Percentiles rank a stretch among this genome's conserved stretches.
phyloP scores from a whole-genome alignment of 2,113 vertebrate genomes.

The Pygoscelis antarcticus region DNA sequence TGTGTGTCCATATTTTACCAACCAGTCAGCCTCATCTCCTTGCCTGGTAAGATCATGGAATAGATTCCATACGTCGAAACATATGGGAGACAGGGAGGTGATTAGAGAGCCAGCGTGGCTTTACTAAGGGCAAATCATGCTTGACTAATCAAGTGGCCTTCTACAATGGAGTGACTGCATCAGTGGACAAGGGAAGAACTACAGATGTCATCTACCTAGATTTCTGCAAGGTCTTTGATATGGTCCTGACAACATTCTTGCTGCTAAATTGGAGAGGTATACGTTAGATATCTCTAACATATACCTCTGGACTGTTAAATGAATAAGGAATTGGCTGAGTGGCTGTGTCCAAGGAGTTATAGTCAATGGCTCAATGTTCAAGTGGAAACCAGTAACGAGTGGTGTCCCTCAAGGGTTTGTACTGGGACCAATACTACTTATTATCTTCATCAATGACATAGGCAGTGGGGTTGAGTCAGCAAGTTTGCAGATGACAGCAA shows the following conservation, averaged over 20 bases:
- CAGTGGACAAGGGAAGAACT: background rate
- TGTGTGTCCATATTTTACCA: background rate
- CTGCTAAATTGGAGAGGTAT: background rate
- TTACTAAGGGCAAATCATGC: background rate
- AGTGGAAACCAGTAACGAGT: background rate
- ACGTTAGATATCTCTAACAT: background rate
- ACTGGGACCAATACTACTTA: background rate
- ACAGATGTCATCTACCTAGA: background rate
- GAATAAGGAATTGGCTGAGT: background rate
- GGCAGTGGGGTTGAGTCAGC: background rate
- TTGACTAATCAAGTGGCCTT: background rate
- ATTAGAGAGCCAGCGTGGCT: background rate
- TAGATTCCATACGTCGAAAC: background rate
- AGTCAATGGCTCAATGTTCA: background rate
- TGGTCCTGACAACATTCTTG: accelerated
- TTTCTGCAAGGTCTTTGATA: background rate
- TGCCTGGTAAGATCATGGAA: background rate
- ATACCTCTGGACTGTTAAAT: background rate
- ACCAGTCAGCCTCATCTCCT: background rate
- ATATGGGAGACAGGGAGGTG: background rate
- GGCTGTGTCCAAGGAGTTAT: background rate
- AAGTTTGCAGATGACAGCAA: background rate
- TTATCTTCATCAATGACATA: background rate
- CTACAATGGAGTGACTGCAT: background rate
- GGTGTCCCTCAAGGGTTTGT: background rate